Conservation (phyloP, 2,888 invertebrate species). For the Tetrapedia diversipes region DNA sequence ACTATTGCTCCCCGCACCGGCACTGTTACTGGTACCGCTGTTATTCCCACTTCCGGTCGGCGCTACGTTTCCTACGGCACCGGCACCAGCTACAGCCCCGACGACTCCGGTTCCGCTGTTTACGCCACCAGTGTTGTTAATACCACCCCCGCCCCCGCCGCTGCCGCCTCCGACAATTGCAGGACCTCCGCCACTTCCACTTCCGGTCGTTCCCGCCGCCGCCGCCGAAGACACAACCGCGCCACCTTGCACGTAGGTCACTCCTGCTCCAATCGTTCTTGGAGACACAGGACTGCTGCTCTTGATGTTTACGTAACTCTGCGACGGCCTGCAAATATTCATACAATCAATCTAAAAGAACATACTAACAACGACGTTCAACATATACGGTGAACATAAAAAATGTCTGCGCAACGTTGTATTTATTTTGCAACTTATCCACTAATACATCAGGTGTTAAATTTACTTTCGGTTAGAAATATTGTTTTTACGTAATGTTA, state of each 20-base stretch:
- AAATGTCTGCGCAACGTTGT: too few relatives aligned
- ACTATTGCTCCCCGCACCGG: conserved; percentile 50
- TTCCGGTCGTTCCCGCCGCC: conserved; percentile 57
- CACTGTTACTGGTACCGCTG: conserved; percentile 50
- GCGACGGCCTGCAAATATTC: conserved; percentile 77
- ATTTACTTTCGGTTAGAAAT: too few relatives aligned
- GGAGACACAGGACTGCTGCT: conserved; percentile 81
- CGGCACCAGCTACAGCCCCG: conserved; percentile 54
- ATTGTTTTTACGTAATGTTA: too few relatives aligned
- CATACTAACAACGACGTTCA: too few relatives aligned
- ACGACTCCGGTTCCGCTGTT: conserved; percentile 43
- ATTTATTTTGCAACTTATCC: too few relatives aligned
- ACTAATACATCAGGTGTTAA: too few relatives aligned
- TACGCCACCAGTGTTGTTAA: conserved; percentile 52
- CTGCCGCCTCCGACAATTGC: conserved; percentile 57
- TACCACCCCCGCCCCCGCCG: conserved; percentile 39
- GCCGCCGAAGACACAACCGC: conserved; percentile 65
- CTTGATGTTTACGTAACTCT: conserved; percentile 81
- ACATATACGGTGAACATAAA: too few relatives aligned
- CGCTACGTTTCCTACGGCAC: conserved; percentile 38
- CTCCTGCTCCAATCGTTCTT: conserved; percentile 77
- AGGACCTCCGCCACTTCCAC: conserved; percentile 53
- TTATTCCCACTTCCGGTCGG: conserved; percentile 54
- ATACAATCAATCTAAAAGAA: too few relatives aligned
- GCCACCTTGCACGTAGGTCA: conserved; percentile 76